Evolutionary conservation across 1,140 invertebrate genomes (phyloP).

Genomic region (Dryas iulia): DNA sequence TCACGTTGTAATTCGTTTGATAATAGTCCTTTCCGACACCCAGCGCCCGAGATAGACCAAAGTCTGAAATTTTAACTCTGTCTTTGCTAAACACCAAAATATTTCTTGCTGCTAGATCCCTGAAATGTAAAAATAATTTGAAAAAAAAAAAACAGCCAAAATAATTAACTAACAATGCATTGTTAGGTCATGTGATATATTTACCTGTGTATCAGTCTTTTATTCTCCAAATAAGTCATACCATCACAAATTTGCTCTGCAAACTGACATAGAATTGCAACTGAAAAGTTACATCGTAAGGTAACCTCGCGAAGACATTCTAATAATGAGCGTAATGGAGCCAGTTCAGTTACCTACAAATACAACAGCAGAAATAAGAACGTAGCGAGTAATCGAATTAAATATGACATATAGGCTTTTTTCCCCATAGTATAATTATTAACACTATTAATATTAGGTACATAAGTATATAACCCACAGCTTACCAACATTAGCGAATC

Average conservation of each 20-base stretch:
- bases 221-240: constrained; percentile 96
- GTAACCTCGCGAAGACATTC: constrained; percentile 97
- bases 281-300: constrained; percentile 92
- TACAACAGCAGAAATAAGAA: not conserved
- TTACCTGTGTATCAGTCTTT: constrained; percentile 94
- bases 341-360: constrained; percentile 93
- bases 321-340: constrained; percentile 94
- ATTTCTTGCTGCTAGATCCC: constrained; percentile 96
- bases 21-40: constrained; percentile 99
- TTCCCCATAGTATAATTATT: too few species aligned
- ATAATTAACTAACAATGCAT: not conserved
- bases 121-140: constrained; percentile 64
- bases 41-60: constrained; percentile 96
- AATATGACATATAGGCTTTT: too few species aligned
- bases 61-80: constrained; percentile 99
- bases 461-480: too few species aligned
- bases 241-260: constrained; percentile 97
- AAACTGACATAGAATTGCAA: constrained; percentile 94
- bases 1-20: constrained; percentile 98
- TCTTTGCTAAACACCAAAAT: constrained; percentile 97
- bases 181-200: not conserved
- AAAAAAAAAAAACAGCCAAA: not conserved
- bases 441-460: not conserved
- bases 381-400: too few species aligned
- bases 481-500: constrained; percentile 95